Percentiles rank a stretch among this genome's conserved stretches.
phyloP scores from a whole-genome alignment of 2,888 invertebrate species.

The Agrenia bidenticulata region DNA sequence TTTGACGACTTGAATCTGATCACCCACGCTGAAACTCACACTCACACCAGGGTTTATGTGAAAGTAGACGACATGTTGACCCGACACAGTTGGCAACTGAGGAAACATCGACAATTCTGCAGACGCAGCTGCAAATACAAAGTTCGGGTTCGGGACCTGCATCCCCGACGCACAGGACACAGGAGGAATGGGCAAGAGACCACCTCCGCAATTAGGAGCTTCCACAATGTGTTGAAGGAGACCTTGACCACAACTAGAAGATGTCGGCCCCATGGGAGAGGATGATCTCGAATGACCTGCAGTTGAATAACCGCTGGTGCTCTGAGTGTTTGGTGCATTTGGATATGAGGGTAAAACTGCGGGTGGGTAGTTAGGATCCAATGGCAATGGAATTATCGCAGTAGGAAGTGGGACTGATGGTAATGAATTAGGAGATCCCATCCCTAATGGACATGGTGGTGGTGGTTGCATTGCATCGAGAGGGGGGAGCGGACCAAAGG shows the following conservation, averaged over 20 bases:
- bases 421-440: neutral
- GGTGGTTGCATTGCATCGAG: slow-evolving; percentile 3
- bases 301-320: slow-evolving; percentile 44
- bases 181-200: slow-evolving; percentile 19
- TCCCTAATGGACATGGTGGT: neutral
- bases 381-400: slow-evolving; percentile 49
- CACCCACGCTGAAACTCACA: slow-evolving; percentile 70
- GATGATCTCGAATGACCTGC: slow-evolving; percentile 50
- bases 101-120: slow-evolving; percentile 46
- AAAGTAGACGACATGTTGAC: slow-evolving; percentile 69
- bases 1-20: slow-evolving; percentile 72
- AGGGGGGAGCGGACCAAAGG: slow-evolving; percentile 2
- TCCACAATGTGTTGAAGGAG: neutral
- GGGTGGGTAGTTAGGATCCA: slow-evolving; percentile 50
- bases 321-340: slow-evolving; percentile 29
- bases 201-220: neutral
- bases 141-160: slow-evolving; percentile 39
- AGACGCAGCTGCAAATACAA: slow-evolving; percentile 50
- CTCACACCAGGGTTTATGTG: slow-evolving; percentile 77
- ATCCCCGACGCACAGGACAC: slow-evolving; percentile 6
- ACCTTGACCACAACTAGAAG: neutral
- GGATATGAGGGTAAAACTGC: slow-evolving; percentile 48
- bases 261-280: slow-evolving; percentile 41
- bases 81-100: slow-evolving; percentile 47
- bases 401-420: slow-evolving; percentile 42